Evolutionary conservation across 2,797 vertebrate species (phyloP).

Genomic region (Chelon labrosus): DNA sequence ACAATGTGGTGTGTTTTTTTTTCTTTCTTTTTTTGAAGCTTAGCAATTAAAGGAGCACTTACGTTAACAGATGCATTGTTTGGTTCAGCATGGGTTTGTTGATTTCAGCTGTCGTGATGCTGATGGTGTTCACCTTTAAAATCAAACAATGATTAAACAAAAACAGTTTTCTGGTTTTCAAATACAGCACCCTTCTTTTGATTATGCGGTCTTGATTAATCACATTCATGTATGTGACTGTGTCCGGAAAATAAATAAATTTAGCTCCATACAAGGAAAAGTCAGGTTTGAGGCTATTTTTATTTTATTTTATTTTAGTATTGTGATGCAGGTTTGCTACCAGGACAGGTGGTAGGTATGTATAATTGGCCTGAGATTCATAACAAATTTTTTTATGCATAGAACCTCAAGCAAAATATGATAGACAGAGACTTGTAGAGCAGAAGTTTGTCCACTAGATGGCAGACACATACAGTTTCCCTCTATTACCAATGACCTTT

Average conservation of each 20-base stretch:
- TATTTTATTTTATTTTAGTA: too few relatives aligned
- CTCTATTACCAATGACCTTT: neutral
- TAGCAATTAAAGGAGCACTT: conserved; percentile 14
- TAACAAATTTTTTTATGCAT: too few relatives aligned
- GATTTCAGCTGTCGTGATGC: neutral
- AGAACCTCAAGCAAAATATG: too few relatives aligned
- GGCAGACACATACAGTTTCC: conserved; percentile 7
- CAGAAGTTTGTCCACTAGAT: conserved; percentile 39
- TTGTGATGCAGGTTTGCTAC: neutral
- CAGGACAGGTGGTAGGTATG: too few relatives aligned
- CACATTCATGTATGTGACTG: conserved; percentile 8
- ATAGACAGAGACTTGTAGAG: neutral
- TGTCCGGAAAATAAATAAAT: conserved; percentile 43
- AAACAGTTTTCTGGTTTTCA: conserved; percentile 10
- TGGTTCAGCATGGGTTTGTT: neutral
- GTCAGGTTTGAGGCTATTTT: too few relatives aligned
- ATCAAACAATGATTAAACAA: conserved; percentile 1
- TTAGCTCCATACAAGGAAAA: neutral
- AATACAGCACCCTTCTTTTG: conserved; percentile 4
- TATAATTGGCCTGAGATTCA: neutral
- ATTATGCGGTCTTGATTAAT: conserved; percentile 5
- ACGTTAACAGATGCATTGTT: neutral
- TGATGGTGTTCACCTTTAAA: conserved; percentile 23
- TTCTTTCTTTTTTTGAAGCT: conserved; percentile 13
- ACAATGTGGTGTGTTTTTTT: conserved; percentile 11